Percentiles rank a stretch among this genome's conserved stretches.
Evolutionary conservation across 2,888 invertebrate genomes (phyloP).

Genomic region (Drosophila pseudotalamancana): DNA sequence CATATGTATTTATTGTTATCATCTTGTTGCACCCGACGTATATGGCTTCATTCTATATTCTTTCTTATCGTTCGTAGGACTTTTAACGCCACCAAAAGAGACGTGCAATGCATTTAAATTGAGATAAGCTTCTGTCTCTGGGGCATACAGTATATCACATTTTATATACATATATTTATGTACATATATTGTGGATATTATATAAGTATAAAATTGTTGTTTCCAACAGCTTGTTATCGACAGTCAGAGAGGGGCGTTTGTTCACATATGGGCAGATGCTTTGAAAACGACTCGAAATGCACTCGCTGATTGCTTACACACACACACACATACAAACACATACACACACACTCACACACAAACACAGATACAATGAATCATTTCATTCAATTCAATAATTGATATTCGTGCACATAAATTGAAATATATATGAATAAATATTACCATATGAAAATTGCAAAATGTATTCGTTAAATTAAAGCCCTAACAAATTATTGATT

Average conservation of each 20-base stretch:
- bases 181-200: slow-evolving; percentile 1
- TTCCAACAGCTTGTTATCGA: slow-evolving; percentile 19
- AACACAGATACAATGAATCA: slow-evolving; percentile 1
- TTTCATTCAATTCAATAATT: slow-evolving; percentile 39
- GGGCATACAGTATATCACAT: background rate
- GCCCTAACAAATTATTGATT: slow-evolving; percentile 5
- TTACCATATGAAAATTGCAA: slow-evolving; percentile 16
- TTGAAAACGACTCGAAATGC: slow-evolving; percentile 28
- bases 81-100: slow-evolving; percentile 2
- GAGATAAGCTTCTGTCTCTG: slow-evolving; percentile 25
- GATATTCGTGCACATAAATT: slow-evolving; percentile 21
- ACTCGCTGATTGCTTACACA: slow-evolving; percentile 17
- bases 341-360: background rate
- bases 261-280: slow-evolving; percentile 34
- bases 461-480: slow-evolving; percentile 8
- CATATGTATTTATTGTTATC: slow-evolving; percentile 19
- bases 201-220: slow-evolving; percentile 18
- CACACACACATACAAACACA: slow-evolving; percentile 1
- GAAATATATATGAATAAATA: slow-evolving; percentile 16
- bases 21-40: slow-evolving; percentile 5
- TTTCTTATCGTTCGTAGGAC: slow-evolving; percentile 22
- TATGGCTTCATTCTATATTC: slow-evolving; percentile 18
- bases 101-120: slow-evolving; percentile 8
- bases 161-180: background rate
- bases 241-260: slow-evolving; percentile 43